Base-by-base conservation (phyloP, 2,113 vertebrate species). In the Scomber japonicus region DNA sequence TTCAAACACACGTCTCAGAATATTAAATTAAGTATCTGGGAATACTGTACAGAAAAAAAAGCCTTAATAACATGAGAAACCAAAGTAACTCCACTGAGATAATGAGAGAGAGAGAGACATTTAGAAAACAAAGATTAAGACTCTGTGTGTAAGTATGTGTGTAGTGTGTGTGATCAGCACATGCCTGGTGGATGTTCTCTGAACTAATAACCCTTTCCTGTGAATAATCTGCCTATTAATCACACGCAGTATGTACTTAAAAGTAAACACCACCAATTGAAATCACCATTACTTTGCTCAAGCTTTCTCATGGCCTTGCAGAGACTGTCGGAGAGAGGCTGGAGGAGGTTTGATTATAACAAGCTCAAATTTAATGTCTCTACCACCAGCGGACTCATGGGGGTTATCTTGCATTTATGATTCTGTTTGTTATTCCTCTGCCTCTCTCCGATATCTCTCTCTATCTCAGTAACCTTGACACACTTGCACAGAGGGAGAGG, bases 391-490 rank as follows among this genome's bases (percentile, higher is more conserved):
- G 1, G 70, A 49, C 87, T 84, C 73, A 19, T 49, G 83, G 53
- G 77, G 71, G 53, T 85, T 74, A 85, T 84, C 76, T 80, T 21
- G 12, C 70, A 81, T 89, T 88, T 78, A 78, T 80, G 62, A 91
- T 89, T 94, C 88, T 86, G 84, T 90, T 92, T 91, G 84, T 84
- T 91, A 81, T 85, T 84, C 66, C 68, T 88, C 60, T 51, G 55
- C 45, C 31, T 61, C 51, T 55, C 45, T 83, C 31, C 53, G 55
- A 62, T 75, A 74, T 81, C 50, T 53, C 59, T 76, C 56, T 45
- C 21, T 77, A 56, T 70, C 84, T 80, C 48, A 66, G 73, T 83
- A 84, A 90, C 84, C 91, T 88, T 89, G 86, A 88, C 83, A 85
- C n/a, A 71, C 62, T 77, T 81, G 60, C 56, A 68, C 75, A 57